Evolutionary conservation across 2,797 vertebrate species (phyloP).

Genomic region (Lithobates pipiens): DNA sequence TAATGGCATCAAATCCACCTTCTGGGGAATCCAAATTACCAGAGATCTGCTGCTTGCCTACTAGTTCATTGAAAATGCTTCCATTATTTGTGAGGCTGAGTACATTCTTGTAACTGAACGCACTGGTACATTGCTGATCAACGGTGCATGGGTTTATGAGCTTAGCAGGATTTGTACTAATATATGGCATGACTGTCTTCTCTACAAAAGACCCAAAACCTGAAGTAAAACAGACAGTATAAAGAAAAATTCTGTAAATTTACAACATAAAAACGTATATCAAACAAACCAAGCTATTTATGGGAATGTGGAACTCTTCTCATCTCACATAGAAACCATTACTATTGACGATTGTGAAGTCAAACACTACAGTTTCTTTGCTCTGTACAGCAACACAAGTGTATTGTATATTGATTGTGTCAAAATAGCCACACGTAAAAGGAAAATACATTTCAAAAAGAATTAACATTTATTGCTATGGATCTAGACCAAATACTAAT

Average conservation of each 20-base stretch:
- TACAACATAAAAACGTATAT: neutral
- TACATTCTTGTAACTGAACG: slow-evolving; percentile 98
- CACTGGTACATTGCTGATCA: slow-evolving; percentile 93
- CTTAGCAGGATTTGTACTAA: slow-evolving; percentile 94
- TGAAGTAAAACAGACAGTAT: slow-evolving; percentile 65
- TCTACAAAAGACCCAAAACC: slow-evolving; percentile 98
- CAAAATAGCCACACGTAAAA: neutral
- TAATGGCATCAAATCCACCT: slow-evolving; percentile 97
- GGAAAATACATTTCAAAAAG: too few relatives aligned
- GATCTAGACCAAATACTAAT: neutral
- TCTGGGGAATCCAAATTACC: slow-evolving; percentile 98
- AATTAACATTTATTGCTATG: neutral
- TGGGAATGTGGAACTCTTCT: neutral
- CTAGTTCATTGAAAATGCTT: slow-evolving; percentile 86
- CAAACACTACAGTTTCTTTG: neutral
- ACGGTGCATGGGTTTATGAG: slow-evolving; percentile 91
- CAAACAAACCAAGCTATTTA: neutral
- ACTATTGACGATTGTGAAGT: neutral
- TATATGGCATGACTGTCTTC: slow-evolving; percentile 98
- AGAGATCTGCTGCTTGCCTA: slow-evolving; percentile 94
- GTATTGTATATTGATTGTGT: neutral
- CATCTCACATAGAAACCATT: neutral
- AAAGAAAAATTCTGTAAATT: too few relatives aligned
- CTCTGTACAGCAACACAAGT: neutral
- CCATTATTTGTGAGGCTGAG: slow-evolving; percentile 88